Evolutionary conservation across 92 coral and sea anemone genomes (phyloP), one percentile per base, ranked within the genome.

Genomic region (Plumapathes pennacea): DNA sequence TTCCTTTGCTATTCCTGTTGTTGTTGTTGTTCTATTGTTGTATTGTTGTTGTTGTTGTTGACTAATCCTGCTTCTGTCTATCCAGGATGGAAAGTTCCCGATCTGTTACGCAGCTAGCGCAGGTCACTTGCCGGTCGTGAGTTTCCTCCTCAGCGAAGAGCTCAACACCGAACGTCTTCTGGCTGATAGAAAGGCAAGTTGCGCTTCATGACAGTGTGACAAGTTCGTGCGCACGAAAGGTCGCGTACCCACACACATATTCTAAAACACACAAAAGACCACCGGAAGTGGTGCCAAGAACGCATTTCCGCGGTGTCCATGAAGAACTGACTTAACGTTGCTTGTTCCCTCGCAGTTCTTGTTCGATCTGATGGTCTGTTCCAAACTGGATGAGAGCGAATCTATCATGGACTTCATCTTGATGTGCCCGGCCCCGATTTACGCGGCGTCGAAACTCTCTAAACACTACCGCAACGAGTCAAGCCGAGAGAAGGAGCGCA

Each of bases 281-380:
- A 36, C n/a, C 10, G n/a, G n/a, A n/a, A n/a, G n/a, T n/a, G n/a
- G n/a, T n/a, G n/a, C n/a, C n/a, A n/a, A n/a, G n/a, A n/a, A n/a
- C n/a, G n/a, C n/a, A n/a, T n/a, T n/a, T n/a, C n/a, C n/a, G n/a
- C n/a, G n/a, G n/a, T n/a, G n/a, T n/a, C n/a, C n/a, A n/a, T n/a
- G n/a, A n/a, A n/a, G n/a, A n/a, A n/a, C n/a, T n/a, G n/a, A n/a
- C n/a, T n/a, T n/a, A n/a, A n/a, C n/a, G n/a, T n/a, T n/a, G n/a
- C n/a, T n/a, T 53, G 9, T 75, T 34, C 32, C 25, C 21, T 55
- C 57, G 22, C 46, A 92, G 98, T 92, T 92, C 34, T 71, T 92
- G 30, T 92, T 80, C 51, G 98, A 92, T 40, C 85, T 92, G 37
- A 92, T 92, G 98, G 98, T 92, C 22, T 92, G 98, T 26, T 89